Evolutionary conservation across 2,888 invertebrate genomes (phyloP), one percentile per base, ranked within the genome.

Genomic region (Endotricha flammealis): DNA sequence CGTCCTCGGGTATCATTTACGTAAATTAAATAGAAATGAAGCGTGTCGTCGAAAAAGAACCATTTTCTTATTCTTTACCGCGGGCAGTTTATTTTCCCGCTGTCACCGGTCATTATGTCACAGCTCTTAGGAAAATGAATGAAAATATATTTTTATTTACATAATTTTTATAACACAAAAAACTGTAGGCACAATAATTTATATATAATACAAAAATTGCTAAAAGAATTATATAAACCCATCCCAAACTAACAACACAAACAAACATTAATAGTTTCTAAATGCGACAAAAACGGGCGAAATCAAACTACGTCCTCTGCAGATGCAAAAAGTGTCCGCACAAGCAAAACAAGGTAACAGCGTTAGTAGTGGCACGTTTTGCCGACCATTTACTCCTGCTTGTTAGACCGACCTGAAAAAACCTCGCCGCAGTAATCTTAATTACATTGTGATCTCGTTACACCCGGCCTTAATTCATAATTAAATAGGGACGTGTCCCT

Each of bases 371-470:
- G 51, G 61, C 53, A 45, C 59, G 61, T 74, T 76, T 72, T 64
- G 56, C 65, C 67, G 53, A 63, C 64, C 74, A 71, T 76, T 82
- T 76, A 72, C 71, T 73, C 67, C 64, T 59, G 71, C 71, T 75
- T 70, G 68, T 62, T 64, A 56, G 61, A 63, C 54, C 57, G 64
- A 50, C 62, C 64, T 70, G 68, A 74, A 80, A 75, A 80, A 81
- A 77, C 61, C 73, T 62, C 63, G 60, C 66, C 77, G 67, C 78
- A 78, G 82, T 85, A 85, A 85, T 85, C 85, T 85, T 83, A 82
- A 85, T 85, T 83, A 82, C 75, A 75, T 77, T 82, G 82, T 79
- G 83, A 83, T 85, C 83, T 82, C 78, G 77, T 83, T 83, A 80
- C 82, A 65, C 66, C 60, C 65, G 71, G 64, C 77, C 77, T 72